phyloP scores from a whole-genome alignment of 2,113 vertebrate species.

The Microtus pennsylvanicus region DNA sequence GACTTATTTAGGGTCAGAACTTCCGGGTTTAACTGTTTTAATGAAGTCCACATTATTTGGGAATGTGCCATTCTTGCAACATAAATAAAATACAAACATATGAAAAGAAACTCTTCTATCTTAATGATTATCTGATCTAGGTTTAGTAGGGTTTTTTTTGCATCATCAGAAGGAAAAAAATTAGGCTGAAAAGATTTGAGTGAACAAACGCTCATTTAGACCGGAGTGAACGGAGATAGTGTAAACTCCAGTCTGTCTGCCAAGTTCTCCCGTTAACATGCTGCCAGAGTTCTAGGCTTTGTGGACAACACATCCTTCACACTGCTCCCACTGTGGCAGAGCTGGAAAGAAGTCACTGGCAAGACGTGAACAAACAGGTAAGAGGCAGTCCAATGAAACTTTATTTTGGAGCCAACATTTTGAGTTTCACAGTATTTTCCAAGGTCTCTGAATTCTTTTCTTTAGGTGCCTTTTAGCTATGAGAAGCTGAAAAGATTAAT shows the following conservation, averaged over 20 bases:
- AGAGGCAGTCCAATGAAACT: neutral
- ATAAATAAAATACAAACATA: neutral
- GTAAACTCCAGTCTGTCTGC: neutral
- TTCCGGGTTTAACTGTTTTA: neutral
- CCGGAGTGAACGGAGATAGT: neutral
- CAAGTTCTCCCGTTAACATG: neutral
- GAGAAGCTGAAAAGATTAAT: neutral
- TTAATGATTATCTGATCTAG: slow-evolving; percentile 3
- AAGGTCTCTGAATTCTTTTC: neutral
- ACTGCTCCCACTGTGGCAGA: neutral
- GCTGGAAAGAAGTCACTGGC: neutral
- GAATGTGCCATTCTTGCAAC: slow-evolving; percentile 5
- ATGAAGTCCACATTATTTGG: neutral
- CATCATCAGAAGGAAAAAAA: neutral
- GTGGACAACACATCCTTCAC: neutral
- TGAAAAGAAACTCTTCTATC: neutral
- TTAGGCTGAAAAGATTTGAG: neutral
- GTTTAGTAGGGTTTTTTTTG: neutral
- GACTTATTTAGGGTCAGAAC: neutral
- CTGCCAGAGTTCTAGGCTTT: neutral
- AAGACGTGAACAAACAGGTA: neutral
- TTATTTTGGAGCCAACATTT: neutral
- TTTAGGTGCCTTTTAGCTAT: neutral
- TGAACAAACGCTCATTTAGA: slow-evolving; percentile 6
- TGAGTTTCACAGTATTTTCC: slow-evolving; percentile 41